Base-by-base conservation (phyloP, 30 jellyfish, hydroid and myxozoan species). In the Aurelia sp. region DNA sequence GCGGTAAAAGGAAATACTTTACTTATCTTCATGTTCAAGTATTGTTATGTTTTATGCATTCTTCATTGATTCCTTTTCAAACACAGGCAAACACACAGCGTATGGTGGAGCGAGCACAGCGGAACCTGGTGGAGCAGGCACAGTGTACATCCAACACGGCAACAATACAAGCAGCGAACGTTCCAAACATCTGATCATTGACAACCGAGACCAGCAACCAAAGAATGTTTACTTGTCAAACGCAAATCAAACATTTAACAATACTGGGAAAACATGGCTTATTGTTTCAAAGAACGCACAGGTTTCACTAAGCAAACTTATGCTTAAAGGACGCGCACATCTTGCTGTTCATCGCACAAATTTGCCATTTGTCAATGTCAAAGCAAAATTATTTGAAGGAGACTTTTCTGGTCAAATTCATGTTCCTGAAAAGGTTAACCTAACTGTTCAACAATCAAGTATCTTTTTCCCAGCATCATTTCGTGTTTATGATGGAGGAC, bases 61-160 rank as follows among this genome's bases (percentile, higher is more conserved):
- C 35, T 19, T 19, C 11, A 8, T 19, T 33, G 18, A 8, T 63
- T 13, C 0, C 1, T 31, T 73, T 73, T 17, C 13, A 8, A 40
- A n/a, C 15, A 3, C 21, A 84, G 93, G 93, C 17, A 72, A 73
- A 16, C 71, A 84, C 66, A 63, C 74, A 2, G 87, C 87, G 18
- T 84, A 58, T 41, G 93, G 93, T 18, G 93, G 93, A 7, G 17
- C 81, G 6, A 67, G 93, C 57, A 33, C 66, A 7, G 13, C 87
- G 3, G 93, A 84, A 72, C 41, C 93, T 15, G 93, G 93, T 16
- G 93, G 93, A 6, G 76, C 87, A 10, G 93, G 93, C 30, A 84
- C 87, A 37, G 60, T 84, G 8, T 84, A 71, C 82, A 73, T 62
- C 66, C 67, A 73, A 53, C 64, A 21, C 41, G 87, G 87, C 73